These are phyloP conservation scores for Macquaria ambigua DNA, from an alignment of 2,113 vertebrate species.

Conservation along the genomic window DNA sequence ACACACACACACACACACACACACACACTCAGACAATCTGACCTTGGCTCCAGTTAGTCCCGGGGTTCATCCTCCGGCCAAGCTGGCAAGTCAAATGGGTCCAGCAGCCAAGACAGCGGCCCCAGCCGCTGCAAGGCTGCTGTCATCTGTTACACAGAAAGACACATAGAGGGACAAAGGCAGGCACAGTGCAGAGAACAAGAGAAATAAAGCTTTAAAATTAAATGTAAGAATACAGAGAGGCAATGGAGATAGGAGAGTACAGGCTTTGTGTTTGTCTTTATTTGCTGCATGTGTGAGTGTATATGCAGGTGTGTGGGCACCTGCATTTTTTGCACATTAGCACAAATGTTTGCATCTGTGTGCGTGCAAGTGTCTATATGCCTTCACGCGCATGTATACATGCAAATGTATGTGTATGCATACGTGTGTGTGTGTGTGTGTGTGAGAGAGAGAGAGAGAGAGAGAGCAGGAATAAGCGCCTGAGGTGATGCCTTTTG, in stretches of 20 bases:
- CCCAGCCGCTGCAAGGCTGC: conserved; percentile 63
- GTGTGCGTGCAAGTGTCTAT: conserved; percentile 1
- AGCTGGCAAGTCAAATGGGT: conserved; percentile 75
- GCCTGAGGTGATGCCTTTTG: conserved; percentile 85
- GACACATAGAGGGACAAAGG: conserved; percentile 37
- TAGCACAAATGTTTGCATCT: conserved; percentile 33
- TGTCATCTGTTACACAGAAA: conserved; percentile 67
- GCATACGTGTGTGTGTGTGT: not conserved
- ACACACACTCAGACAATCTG: conserved; percentile 49
- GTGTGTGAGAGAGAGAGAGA: conserved; percentile 29
- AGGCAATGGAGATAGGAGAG: not conserved
- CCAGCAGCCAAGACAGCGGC: conserved; percentile 58
- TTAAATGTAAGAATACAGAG: not conserved
- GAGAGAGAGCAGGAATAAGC: conserved; percentile 62
- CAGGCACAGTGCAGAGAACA: conserved; percentile 13
- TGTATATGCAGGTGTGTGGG: conserved; percentile 33
- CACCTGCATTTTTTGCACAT: conserved; percentile 1
- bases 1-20: conserved; percentile 1
- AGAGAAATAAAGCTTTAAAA: conserved; percentile 17
- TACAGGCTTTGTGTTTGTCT: not conserved
- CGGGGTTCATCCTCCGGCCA: conserved; percentile 73
- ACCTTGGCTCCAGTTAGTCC: conserved; percentile 76
- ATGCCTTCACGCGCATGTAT: not conserved
- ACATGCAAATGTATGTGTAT: conserved; percentile 17
- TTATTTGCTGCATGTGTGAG: conserved; percentile 3